These are phyloP conservation scores for Drosophila lowei DNA, from an alignment of 1,140 invertebrate genomes.

Conservation along the genomic window DNA sequence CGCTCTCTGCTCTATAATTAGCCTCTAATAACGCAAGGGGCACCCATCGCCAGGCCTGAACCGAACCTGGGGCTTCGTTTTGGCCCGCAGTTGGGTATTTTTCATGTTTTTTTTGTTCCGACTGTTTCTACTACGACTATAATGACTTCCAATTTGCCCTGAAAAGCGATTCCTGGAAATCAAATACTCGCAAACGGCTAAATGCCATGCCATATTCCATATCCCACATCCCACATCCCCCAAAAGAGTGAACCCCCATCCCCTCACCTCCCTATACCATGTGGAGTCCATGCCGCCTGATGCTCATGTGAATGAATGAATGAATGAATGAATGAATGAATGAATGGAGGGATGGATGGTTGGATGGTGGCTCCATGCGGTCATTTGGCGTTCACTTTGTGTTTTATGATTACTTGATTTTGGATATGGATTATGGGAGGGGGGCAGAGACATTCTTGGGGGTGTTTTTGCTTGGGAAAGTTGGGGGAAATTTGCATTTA, in stretches of 20 bases:
- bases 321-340: not conserved
- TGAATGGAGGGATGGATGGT: constrained; percentile 1
- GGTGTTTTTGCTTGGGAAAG: constrained; percentile 12
- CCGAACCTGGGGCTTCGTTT: constrained; percentile 14
- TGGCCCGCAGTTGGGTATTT: constrained; percentile 21
- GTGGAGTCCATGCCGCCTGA: constrained; percentile 5
- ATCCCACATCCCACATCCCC: constrained; percentile 1
- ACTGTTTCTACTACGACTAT: constrained; percentile 41
- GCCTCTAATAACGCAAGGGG: constrained; percentile 68
- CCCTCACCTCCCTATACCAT: not conserved
- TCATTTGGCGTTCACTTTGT: constrained; percentile 66
- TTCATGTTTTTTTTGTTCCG: not conserved
- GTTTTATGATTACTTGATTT: constrained; percentile 50
- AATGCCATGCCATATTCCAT: constrained; percentile 68
- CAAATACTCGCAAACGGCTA: constrained; percentile 76
- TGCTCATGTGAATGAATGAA: too few relatives aligned
- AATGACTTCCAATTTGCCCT: constrained; percentile 79
- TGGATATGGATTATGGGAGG: not conserved
- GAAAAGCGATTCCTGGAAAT: constrained; percentile 79
- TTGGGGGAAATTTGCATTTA: constrained; percentile 51
- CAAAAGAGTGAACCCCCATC: not conserved
- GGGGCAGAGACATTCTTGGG: constrained; percentile 29
- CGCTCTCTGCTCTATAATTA: constrained; percentile 71
- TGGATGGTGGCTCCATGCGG: constrained; percentile 20
- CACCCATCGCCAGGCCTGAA: constrained; percentile 28